Percentiles rank a stretch among this genome's conserved stretches.
Evolutionary conservation across 2,797 vertebrate genomes (phyloP).

Genomic region (Kryptolebias ocellatus): DNA sequence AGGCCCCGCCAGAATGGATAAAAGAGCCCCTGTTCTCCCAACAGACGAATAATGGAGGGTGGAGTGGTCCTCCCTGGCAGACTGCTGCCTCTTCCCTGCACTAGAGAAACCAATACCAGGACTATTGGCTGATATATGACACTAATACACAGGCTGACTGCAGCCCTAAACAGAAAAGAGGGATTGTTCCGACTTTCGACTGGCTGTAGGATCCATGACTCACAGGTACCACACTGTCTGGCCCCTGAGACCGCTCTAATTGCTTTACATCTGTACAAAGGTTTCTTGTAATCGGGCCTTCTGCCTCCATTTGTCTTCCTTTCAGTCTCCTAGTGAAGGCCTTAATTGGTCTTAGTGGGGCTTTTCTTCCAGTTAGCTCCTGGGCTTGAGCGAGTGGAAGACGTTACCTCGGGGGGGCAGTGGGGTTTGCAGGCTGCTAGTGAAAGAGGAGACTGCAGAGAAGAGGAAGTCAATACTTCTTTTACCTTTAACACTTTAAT

Average conservation of each 20-base stretch:
- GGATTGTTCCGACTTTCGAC: conserved; percentile 94
- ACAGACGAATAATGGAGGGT: conserved; percentile 78
- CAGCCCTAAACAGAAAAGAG: conserved; percentile 90
- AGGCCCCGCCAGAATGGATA: conserved; percentile 75
- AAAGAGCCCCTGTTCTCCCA: conserved; percentile 82
- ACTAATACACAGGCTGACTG: conserved; percentile 91
- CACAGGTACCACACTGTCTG: conserved; percentile 88
- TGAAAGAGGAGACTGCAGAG: conserved; percentile 68
- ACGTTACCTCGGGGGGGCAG: conserved; percentile 81
- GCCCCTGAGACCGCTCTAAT: conserved; percentile 95
- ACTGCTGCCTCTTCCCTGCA: conserved; percentile 81
- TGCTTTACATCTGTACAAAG: conserved; percentile 99
- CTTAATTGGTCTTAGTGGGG: conserved; percentile 99
- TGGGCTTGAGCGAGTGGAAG: conserved; percentile 86
- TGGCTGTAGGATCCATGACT: conserved; percentile 91
- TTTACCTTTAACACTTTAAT: conserved; percentile 95
- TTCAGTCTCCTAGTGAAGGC: conserved; percentile 94
- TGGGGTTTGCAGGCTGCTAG: conserved; percentile 67
- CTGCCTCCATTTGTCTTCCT: conserved; percentile 99
- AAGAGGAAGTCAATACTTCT: conserved; percentile 92
- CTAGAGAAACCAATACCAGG: conserved; percentile 84
- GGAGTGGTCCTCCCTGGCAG: conserved; percentile 79
- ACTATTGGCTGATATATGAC: conserved; percentile 89
- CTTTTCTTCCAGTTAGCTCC: conserved; percentile 90
- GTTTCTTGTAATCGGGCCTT: conserved; percentile 98